Conservation (phyloP, 1,140 invertebrate genomes). For the Zophobas morio region DNA sequence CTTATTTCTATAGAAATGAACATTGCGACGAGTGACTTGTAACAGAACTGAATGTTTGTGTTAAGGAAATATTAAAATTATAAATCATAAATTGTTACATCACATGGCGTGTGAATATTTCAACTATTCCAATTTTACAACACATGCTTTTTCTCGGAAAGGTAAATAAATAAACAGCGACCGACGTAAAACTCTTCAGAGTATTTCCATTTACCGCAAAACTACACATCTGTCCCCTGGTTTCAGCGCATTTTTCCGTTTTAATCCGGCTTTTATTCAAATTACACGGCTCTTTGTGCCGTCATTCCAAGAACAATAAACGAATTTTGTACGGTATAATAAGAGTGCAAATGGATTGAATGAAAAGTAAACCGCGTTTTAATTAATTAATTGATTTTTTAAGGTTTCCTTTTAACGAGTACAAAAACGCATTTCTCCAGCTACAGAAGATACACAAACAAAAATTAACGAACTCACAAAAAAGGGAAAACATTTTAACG, state of each 20-base stretch:
- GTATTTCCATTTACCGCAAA: constrained; percentile 12
- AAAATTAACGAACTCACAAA: constrained; percentile 43
- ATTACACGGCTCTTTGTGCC: constrained; percentile 4
- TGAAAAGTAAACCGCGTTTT: constrained; percentile 36
- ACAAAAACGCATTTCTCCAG: constrained; percentile 39
- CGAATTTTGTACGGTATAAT: constrained; percentile 12
- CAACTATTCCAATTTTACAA: constrained; percentile 35
- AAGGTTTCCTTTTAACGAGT: constrained; percentile 39
- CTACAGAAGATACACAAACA: constrained; percentile 38
- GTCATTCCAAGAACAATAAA: constrained; percentile 21
- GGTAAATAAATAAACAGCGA: constrained; percentile 37
- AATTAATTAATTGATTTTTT: constrained; percentile 43
- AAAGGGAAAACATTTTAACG: constrained; percentile 50
- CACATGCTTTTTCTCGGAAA: constrained; percentile 16
- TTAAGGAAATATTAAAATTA: constrained; percentile 56
- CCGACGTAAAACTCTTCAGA: background rate
- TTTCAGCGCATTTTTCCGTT: background rate
- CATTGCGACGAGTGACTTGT: constrained; percentile 55
- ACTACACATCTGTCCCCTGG: constrained; percentile 19
- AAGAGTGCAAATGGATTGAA: constrained; percentile 31
- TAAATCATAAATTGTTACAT: constrained; percentile 55
- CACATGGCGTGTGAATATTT: constrained; percentile 53
- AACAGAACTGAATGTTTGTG: constrained; percentile 54
- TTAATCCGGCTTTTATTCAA: constrained; percentile 8
- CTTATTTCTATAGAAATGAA: constrained; percentile 53